Conservation (phyloP, 2,888 invertebrate species). For the Periphyllus acericola region DNA sequence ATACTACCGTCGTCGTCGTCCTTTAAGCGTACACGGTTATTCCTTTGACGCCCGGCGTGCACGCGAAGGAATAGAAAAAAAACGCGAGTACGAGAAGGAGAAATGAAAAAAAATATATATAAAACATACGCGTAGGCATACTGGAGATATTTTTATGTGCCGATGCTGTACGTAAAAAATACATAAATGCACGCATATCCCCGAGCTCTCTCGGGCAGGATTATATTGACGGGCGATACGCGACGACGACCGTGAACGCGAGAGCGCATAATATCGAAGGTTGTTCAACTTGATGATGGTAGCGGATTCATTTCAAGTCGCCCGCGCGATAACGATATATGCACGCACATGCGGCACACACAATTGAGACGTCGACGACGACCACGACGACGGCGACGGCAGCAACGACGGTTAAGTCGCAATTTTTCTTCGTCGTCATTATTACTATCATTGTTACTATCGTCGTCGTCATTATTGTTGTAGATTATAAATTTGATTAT, state of each 20-base stretch:
- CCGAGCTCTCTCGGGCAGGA: not conserved
- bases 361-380: slow-evolving; percentile 12
- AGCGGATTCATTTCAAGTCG: slow-evolving; percentile 15
- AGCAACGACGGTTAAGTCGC: slow-evolving; percentile 9
- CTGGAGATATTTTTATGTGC: not conserved
- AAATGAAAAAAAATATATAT: not conserved
- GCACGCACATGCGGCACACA: not conserved
- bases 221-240: not conserved
- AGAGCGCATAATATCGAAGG: slow-evolving; percentile 25
- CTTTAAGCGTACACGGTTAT: not conserved
- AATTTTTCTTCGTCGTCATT: slow-evolving; percentile 25
- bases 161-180: not conserved
- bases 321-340: slow-evolving; percentile 15
- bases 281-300: slow-evolving; percentile 55
- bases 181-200: not conserved
- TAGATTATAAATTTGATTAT: slow-evolving; percentile 19
- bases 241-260: slow-evolving; percentile 38
- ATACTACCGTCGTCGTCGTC: not conserved
- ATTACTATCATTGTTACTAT: slow-evolving; percentile 7
- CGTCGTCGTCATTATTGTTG: not conserved
- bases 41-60: not conserved
- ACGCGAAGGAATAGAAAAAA: not conserved
- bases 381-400: not conserved
- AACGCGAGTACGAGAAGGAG: not conserved
- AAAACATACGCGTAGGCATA: not conserved